phyloP scores from a whole-genome alignment of 2,797 vertebrate genomes.

The Onychomys arenicola region DNA sequence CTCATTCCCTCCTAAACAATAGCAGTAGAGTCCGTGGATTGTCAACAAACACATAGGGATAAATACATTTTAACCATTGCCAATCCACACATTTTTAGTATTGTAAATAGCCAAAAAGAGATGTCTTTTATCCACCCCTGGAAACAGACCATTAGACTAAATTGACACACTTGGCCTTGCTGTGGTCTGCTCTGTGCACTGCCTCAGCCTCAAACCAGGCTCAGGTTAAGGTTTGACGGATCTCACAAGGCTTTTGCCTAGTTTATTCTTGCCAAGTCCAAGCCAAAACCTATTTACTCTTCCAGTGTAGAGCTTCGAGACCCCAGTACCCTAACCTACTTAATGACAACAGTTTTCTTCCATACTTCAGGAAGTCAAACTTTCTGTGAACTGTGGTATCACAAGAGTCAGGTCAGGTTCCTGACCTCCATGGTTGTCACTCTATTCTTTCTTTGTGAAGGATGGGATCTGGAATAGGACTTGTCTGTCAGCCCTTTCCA shows the following conservation, averaged over 20 bases:
- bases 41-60: constrained; percentile 14
- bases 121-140: neutral
- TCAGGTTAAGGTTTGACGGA: constrained; percentile 44
- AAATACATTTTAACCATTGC: neutral
- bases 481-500: neutral
- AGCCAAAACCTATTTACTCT: neutral
- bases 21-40: neutral
- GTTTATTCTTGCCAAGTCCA: constrained; percentile 36
- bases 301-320: neutral
- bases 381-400: neutral
- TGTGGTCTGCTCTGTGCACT: neutral
- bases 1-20: neutral
- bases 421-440: neutral
- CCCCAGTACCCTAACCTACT: neutral
- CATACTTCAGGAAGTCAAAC: neutral
- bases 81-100: neutral
- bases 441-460: neutral
- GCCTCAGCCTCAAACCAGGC: neutral
- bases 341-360: constrained; percentile 13
- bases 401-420: constrained; percentile 1
- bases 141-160: neutral
- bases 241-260: constrained; percentile 4
- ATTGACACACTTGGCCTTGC: neutral
- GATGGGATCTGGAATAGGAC: neutral
- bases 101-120: constrained; percentile 3